Percentiles rank a stretch among this genome's conserved stretches.
Evolutionary conservation across 2,888 invertebrate genomes (phyloP).

Genomic region (Pyralis farinalis): DNA sequence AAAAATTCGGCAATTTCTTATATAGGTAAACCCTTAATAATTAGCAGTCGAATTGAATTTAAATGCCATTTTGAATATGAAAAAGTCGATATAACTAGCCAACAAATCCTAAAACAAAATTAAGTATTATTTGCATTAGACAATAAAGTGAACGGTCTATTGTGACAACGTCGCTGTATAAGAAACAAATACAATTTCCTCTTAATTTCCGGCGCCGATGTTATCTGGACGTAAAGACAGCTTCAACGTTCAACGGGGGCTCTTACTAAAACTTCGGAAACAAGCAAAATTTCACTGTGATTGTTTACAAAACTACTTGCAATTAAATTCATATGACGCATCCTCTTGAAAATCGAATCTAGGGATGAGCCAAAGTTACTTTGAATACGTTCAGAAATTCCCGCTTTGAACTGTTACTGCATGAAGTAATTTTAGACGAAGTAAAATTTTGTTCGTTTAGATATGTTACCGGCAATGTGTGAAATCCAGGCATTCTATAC

Average conservation of each 20-base stretch:
- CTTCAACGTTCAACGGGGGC: slow-evolving; percentile 54
- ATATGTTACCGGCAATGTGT: too few relatives aligned
- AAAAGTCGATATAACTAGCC: not conserved
- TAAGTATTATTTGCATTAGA: slow-evolving; percentile 42
- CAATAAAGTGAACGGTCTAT: slow-evolving; percentile 42
- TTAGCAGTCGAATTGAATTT: too few relatives aligned
- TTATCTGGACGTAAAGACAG: slow-evolving; percentile 67
- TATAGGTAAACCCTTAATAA: too few relatives aligned
- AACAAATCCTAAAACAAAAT: slow-evolving; percentile 22
- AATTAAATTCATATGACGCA: slow-evolving; percentile 3
- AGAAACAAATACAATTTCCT: slow-evolving; percentile 79
- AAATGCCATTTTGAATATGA: too few relatives aligned
- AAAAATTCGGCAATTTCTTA: too few relatives aligned
- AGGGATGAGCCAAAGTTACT: too few relatives aligned
- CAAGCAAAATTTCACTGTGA: slow-evolving; percentile 48
- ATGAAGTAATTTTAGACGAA: too few relatives aligned
- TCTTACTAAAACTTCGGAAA: slow-evolving; percentile 51
- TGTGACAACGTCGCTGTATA: slow-evolving; percentile 57
- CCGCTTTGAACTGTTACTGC: too few relatives aligned
- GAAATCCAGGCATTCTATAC: too few relatives aligned
- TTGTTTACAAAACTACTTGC: slow-evolving; percentile 16
- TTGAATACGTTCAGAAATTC: too few relatives aligned
- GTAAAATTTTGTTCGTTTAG: too few relatives aligned
- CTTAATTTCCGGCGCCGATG: slow-evolving; percentile 70
- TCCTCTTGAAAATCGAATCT: too few relatives aligned